A percentile compares a stretch with the other conserved stretches of the same genome.
Evolutionary conservation across 2,113 vertebrate genomes (phyloP).

Genomic region (Gymnobelideus leadbeateri): DNA sequence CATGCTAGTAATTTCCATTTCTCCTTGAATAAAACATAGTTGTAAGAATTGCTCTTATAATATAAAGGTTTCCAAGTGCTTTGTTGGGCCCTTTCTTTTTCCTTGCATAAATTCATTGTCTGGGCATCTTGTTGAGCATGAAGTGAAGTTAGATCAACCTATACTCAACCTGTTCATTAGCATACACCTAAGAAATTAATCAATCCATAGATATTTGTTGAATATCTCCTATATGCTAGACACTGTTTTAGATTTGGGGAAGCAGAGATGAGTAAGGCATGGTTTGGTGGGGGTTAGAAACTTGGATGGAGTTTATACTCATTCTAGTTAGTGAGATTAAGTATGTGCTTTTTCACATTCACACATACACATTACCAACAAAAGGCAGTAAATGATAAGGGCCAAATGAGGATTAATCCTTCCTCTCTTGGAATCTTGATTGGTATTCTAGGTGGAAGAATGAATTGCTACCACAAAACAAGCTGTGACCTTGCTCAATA

Average conservation of each 20-base stretch:
- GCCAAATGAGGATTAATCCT: background rate
- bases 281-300: background rate
- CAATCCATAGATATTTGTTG: slow-evolving; percentile 15
- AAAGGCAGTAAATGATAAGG: background rate
- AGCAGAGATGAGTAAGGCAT: slow-evolving; percentile 21
- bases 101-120: slow-evolving; percentile 31
- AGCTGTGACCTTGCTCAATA: background rate
- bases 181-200: background rate
- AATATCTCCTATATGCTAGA: background rate
- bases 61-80: slow-evolving; percentile 45
- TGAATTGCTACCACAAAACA: background rate
- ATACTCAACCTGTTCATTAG: background rate
- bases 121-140: background rate
- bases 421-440: background rate
- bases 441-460: background rate
- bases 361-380: background rate
- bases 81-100: slow-evolving; percentile 35
- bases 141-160: slow-evolving; percentile 1
- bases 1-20: slow-evolving; percentile 65
- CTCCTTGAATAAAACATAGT: slow-evolving; percentile 60
- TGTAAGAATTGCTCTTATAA: slow-evolving; percentile 64
- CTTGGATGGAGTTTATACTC: background rate
- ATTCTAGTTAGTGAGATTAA: background rate
- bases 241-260: background rate
- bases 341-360: background rate